phyloP scores from a whole-genome alignment of 2,797 vertebrate genomes.

The Mallotus villosus region DNA sequence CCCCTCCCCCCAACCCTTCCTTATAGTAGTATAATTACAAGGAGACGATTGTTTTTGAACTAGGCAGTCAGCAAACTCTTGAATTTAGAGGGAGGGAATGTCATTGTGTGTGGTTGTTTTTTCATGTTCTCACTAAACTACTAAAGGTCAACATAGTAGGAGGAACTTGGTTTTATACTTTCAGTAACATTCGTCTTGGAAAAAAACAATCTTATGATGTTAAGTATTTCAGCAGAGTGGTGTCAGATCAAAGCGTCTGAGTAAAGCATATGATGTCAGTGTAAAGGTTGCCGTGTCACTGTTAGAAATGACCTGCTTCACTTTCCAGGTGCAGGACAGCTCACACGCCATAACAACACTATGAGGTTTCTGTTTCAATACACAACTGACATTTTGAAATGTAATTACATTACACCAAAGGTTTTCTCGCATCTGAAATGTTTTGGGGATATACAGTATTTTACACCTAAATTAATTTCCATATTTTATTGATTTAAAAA shows the following conservation, averaged over 20 bases:
- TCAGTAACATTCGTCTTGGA: background rate
- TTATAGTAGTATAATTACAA: slow-evolving; percentile 45
- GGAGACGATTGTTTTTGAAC: slow-evolving; percentile 31
- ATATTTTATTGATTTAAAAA: background rate
- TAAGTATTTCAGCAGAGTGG: background rate
- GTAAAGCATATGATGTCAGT: background rate
- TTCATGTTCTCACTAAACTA: background rate
- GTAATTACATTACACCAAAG: background rate
- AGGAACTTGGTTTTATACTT: background rate
- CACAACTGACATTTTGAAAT: background rate
- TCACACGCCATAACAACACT: background rate
- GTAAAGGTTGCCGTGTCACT: background rate
- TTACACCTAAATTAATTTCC: background rate
- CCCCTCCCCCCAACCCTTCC: background rate
- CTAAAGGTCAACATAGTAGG: background rate
- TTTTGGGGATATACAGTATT: background rate
- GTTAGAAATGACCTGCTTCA: background rate
- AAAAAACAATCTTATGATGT: background rate
- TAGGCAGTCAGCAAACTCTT: background rate
- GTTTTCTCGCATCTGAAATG: background rate
- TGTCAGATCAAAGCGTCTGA: background rate
- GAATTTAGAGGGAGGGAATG: background rate
- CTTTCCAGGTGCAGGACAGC: background rate
- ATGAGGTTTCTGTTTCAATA: background rate
- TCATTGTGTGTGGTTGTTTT: background rate